Evolutionary conservation across 2,888 invertebrate species (phyloP).

Genomic region (Drosophila pegasa): DNA sequence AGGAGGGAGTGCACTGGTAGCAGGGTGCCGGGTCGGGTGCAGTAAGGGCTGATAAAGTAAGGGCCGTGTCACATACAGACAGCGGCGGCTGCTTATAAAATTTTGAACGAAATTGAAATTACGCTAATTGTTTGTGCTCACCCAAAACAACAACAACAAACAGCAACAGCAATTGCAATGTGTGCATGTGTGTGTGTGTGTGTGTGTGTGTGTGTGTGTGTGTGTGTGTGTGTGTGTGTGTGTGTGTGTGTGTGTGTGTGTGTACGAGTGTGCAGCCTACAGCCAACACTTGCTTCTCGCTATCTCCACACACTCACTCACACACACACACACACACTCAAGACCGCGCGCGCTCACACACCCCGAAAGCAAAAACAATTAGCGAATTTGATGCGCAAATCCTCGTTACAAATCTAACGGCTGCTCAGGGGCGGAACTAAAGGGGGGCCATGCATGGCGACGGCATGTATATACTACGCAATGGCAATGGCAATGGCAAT

Average conservation of each 20-base stretch:
- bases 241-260: slow-evolving; percentile 9
- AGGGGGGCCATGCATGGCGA: neutral
- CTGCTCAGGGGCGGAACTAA: slow-evolving; percentile 2
- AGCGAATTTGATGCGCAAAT: slow-evolving; percentile 79
- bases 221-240: slow-evolving; percentile 12
- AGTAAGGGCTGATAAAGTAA: neutral
- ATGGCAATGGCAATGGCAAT: neutral
- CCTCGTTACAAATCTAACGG: slow-evolving; percentile 68
- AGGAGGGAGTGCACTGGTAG: neutral
- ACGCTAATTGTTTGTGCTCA: slow-evolving; percentile 82
- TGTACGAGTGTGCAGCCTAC: slow-evolving; percentile 23
- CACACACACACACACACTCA: slow-evolving; percentile 15
- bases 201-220: slow-evolving; percentile 8
- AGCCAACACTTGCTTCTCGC: slow-evolving; percentile 10
- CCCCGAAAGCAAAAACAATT: slow-evolving; percentile 74
- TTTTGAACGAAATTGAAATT: slow-evolving; percentile 84
- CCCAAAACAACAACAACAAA: slow-evolving; percentile 24
- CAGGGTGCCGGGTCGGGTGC: neutral
- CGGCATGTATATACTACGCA: slow-evolving; percentile 1
- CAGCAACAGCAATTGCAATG: slow-evolving; percentile 13
- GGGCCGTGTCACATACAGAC: slow-evolving; percentile 20
- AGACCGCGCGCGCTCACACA: slow-evolving; percentile 8
- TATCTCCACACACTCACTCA: slow-evolving; percentile 18
- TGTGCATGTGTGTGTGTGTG: slow-evolving; percentile 10
- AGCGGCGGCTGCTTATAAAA: slow-evolving; percentile 77